Base-by-base conservation (phyloP, 2,797 vertebrate genomes). In the Etheostoma perlongum region DNA sequence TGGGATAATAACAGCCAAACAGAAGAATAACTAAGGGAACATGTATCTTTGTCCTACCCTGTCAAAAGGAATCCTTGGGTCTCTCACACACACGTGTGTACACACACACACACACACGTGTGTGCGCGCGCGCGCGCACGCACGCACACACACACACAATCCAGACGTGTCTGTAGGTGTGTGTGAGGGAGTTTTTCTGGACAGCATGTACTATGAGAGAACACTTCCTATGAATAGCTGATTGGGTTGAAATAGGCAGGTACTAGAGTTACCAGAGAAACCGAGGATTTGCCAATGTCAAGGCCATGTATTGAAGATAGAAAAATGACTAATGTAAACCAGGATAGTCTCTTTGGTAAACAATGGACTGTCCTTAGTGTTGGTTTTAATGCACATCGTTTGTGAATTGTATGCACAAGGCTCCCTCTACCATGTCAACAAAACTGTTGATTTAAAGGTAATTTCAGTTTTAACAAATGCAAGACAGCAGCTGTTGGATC, bases 271-370 rank as follows among this genome's bases (percentile, higher is more conserved):
- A 84, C 77, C 73, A 63, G 80, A 85, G 76, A 83, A 79, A 88
- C 73, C 63, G 16, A 86, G 72, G 82, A 88, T 79, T 18, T 72
- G 72, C 74, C 54, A 72, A 79, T 82, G 74, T 72, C 89, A 91
- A 90, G 84, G 85, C 77, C 81, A 77, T 82, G 71, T 83, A 63
- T 73, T 51, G 48, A 68, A 76, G 76, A 74, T 72, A 88, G 64
- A 86, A 85, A 85, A 91, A 72, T 72, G 71, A 86, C 81, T 46
- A 40, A 76, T 89, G 85, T 92, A 91, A 92, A 93, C 91, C 84
- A 86, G 80, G 84, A 89, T 65, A 81, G 86, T 87, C 84, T 92
- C 91, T 94, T 93, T 92, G 91, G 92, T 92, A 91, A 92, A 92
- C 89, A 88, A 81, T 55, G 67, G 76, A 91, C 87, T 76, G 84